phyloP scores from a whole-genome alignment of 2,888 invertebrate species.

The Nycteola revayana region DNA sequence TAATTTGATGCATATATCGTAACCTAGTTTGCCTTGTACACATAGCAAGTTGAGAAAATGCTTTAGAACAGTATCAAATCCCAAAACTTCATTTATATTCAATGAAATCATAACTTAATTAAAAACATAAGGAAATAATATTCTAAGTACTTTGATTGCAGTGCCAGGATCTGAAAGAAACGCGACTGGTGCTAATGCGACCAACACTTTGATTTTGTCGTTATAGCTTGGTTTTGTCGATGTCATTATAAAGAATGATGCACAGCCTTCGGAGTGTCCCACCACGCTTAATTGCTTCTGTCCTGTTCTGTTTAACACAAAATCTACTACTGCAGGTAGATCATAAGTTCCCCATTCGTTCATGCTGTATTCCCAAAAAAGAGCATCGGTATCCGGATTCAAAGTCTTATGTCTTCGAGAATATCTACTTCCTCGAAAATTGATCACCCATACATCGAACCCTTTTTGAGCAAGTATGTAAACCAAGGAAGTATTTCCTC shows the following conservation, averaged over 20 bases:
- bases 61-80: conserved; percentile 7
- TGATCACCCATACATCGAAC: conserved; percentile 19
- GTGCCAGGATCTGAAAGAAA: conserved; percentile 9
- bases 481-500: conserved; percentile 13
- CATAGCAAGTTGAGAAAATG: conserved; percentile 6
- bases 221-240: conserved; percentile 15
- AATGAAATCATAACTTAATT: neutral
- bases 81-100: conserved; percentile 8
- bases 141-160: no score
- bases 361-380: conserved; percentile 21
- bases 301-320: conserved; percentile 6
- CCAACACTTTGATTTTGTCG: conserved; percentile 11
- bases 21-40: conserved; percentile 13
- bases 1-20: conserved; percentile 8
- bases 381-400: conserved; percentile 10
- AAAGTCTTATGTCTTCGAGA: conserved; percentile 11
- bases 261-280: conserved; percentile 15
- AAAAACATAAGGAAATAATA: conserved; percentile 3
- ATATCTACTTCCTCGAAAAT: conserved; percentile 17
- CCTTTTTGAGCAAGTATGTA: conserved; percentile 5
- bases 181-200: conserved; percentile 10
- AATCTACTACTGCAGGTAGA: conserved; percentile 15
- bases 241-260: conserved; percentile 7
- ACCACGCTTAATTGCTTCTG: conserved; percentile 6
- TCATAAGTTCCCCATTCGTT: conserved; percentile 14